Conservation (phyloP, 2,888 invertebrate genomes). For the Ormia ochracea region DNA sequence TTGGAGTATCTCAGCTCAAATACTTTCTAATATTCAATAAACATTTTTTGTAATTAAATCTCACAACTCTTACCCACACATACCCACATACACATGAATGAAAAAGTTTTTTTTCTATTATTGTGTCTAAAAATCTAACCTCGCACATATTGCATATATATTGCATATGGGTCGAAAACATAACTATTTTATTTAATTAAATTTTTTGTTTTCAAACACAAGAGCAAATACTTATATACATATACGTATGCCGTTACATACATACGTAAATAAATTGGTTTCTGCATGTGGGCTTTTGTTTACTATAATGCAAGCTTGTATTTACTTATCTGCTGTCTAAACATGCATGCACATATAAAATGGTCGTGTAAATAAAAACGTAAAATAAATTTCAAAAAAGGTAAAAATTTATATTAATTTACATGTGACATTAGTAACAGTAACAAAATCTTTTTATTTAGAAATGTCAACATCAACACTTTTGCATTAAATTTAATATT, state of each 20-base stretch:
- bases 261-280: neutral
- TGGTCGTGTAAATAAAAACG: slow-evolving; percentile 49
- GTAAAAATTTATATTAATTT: neutral
- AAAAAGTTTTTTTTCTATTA: too few relatives aligned
- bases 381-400: slow-evolving; percentile 2
- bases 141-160: too few relatives aligned
- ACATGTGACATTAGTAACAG: slow-evolving; percentile 1
- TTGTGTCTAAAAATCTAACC: too few relatives aligned
- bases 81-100: too few relatives aligned
- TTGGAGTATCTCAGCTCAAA: too few relatives aligned
- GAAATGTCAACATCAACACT: slow-evolving; percentile 51
- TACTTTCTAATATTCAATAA: too few relatives aligned
- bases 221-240: neutral
- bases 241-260: neutral
- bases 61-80: too few relatives aligned
- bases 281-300: neutral
- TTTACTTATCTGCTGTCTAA: slow-evolving; percentile 23
- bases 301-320: slow-evolving; percentile 2
- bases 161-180: too few relatives aligned
- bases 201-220: too few relatives aligned
- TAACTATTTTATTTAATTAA: too few relatives aligned
- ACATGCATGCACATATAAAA: neutral
- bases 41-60: too few relatives aligned
- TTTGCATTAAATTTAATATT: slow-evolving; percentile 26
- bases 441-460: slow-evolving; percentile 1